These are phyloP conservation scores for Jordanella pulchra DNA, from an alignment of 2,797 vertebrate genomes.

Conservation along the genomic window DNA sequence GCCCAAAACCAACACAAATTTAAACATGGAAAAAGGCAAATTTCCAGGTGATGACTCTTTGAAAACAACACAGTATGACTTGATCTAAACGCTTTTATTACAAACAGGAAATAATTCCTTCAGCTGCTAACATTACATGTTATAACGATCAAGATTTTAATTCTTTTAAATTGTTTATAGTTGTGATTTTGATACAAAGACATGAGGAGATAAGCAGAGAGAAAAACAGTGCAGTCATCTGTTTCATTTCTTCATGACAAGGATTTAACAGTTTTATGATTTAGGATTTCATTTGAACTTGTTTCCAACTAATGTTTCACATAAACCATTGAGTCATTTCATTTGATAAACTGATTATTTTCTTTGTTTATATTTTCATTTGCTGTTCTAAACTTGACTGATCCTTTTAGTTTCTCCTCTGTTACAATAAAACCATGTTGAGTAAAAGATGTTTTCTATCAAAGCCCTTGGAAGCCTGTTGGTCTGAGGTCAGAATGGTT, in stretches of 20 bases:
- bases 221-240: too few relatives aligned
- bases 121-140: neutral
- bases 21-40: too few relatives aligned
- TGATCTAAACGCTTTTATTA: neutral
- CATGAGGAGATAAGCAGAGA: neutral
- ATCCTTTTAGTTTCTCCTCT: neutral
- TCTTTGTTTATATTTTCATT: neutral
- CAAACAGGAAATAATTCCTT: neutral
- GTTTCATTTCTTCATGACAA: neutral
- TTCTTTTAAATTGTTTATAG: neutral
- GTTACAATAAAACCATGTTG: neutral
- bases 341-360: neutral
- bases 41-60: too few relatives aligned
- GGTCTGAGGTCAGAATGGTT: neutral
- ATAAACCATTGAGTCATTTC: neutral
- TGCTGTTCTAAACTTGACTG: neutral
- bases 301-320: neutral
- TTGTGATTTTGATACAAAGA: neutral
- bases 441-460: neutral
- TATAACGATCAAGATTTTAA: too few relatives aligned
- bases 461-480: neutral
- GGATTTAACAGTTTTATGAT: neutral
- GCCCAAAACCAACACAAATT: too few relatives aligned
- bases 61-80: too few relatives aligned
- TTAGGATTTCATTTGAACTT: neutral